phyloP scores from a whole-genome alignment of 2,113 vertebrate species.

The Neodon shergylaensis region DNA sequence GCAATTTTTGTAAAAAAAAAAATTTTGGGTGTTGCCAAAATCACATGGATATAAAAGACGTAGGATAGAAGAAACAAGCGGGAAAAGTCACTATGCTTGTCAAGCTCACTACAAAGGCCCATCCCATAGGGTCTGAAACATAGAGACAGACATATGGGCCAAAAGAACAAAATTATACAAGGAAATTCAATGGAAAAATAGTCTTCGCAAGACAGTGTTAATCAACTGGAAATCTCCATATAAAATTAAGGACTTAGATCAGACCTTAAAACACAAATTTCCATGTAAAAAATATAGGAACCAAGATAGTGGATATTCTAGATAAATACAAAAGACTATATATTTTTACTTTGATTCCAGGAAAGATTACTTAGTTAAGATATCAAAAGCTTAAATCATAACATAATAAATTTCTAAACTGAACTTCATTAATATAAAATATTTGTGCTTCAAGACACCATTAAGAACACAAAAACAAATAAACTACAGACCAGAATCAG shows the following conservation, averaged over 20 bases:
- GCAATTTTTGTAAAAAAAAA: constrained; percentile 50
- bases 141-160: not conserved
- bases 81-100: constrained; percentile 24
- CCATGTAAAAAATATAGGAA: constrained; percentile 8
- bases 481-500: not conserved
- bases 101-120: constrained; percentile 9
- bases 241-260: constrained; percentile 33
- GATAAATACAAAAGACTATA: not conserved
- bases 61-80: constrained; percentile 14
- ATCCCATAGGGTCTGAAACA: not conserved
- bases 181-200: constrained; percentile 37
- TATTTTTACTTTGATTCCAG: constrained; percentile 38
- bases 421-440: constrained; percentile 52
- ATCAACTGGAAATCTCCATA: not conserved
- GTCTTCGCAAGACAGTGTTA: constrained; percentile 3
- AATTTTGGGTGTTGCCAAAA: constrained; percentile 51
- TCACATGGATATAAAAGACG: constrained; percentile 18
- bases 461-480: not conserved
- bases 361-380: not conserved
- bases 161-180: not conserved
- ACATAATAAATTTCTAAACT: constrained; percentile 16
- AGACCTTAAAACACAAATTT: constrained; percentile 45
- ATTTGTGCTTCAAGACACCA: constrained; percentile 29
- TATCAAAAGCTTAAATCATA: constrained; percentile 32
- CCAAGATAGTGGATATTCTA: constrained; percentile 5